Conservation (phyloP, 2,888 invertebrate genomes). For the Nemapogon koenigi region DNA sequence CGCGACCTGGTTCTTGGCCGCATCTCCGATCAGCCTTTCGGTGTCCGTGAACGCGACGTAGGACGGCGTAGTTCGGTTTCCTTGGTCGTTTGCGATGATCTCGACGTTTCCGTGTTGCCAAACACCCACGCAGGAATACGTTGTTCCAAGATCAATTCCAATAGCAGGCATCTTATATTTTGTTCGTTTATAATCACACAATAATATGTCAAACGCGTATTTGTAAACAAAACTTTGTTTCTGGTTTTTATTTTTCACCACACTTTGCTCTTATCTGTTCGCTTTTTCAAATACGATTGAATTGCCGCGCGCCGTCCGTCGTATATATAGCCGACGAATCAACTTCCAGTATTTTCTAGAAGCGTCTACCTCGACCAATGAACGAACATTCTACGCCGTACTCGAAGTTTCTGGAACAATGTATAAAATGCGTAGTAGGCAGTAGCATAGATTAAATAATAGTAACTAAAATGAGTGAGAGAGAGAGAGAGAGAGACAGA, state of each 20-base stretch:
- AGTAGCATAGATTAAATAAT: too few relatives aligned
- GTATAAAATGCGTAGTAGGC: too few relatives aligned
- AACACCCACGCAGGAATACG: constrained; percentile 76
- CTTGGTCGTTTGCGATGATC: constrained; percentile 69
- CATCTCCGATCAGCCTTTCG: constrained; percentile 62
- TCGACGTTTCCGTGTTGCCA: constrained; percentile 75
- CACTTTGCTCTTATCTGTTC: constrained; percentile 23
- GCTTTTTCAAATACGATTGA: constrained; percentile 37
- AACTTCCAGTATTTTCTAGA: constrained; percentile 32
- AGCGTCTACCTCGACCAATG: constrained; percentile 28
- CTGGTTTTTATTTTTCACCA: constrained; percentile 12
- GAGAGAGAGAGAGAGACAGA: too few relatives aligned
- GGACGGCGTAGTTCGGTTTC: constrained; percentile 68
- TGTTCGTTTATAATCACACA: constrained; percentile 2
- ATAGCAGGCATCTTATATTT: constrained; percentile 19
- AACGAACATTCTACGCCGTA: constrained; percentile 14
- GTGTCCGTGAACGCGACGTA: constrained; percentile 69
- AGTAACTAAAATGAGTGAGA: too few relatives aligned
- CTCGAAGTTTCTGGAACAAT: too few relatives aligned
- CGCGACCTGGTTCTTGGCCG: constrained; percentile 66
- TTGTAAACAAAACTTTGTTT: constrained; percentile 1
- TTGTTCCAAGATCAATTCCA: constrained; percentile 60
- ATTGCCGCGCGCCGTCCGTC: constrained; percentile 28
- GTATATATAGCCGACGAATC: constrained; percentile 30
- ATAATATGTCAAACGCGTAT: too few relatives aligned